Base-by-base conservation (phyloP, 2,797 vertebrate species). In the Typhlichthys subterraneus region DNA sequence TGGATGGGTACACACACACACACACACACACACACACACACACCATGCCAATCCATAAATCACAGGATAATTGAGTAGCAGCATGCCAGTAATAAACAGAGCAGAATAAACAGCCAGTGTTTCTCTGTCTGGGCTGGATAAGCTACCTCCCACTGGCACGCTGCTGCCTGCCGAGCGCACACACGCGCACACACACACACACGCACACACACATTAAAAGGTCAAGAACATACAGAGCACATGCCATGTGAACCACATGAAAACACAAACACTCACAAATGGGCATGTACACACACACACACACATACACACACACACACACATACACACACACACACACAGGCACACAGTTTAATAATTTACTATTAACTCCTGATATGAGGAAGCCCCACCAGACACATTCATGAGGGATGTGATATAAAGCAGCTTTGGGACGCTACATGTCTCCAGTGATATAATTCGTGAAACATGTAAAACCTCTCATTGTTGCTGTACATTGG, bases 21-120 rank as follows among this genome's bases (percentile, higher is more conserved):
- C 66, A 57, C 53, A 31, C 46, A 51, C 52, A 61, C 50, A 31
- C 45, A 50, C 31, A 53, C 53, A 58, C 58, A 78, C 72, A 83
- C 74, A 82, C 69, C 78, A 84, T 80, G 85, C 86, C 87, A 87
- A 88, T 89, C 80, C 88, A 91, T 91, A 90, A 90, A 91, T 92
- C 90, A 89, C 77, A 85, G 83, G 75, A 86, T 91, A 92, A 92
- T 91, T 91, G 85, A 88, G 85, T 70, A 85, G 72, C 64, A 79
- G 81, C 71, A 76, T 74, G 80, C 87, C 87, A 91, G 83, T 87
- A 86, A 89, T 90, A 87, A 90, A 87, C 81, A 85, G 83, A 81
- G 75, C 84, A 82, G 83, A 86, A 88, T 85, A 90, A 91, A 91
- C 89, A 88, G 75, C 67, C 84, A 87, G 77, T 79, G 83, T 53